Percentiles rank a stretch among this genome's conserved stretches.
Conservation (phyloP, 2,888 invertebrate genomes). For the Hydrotaea cyrtoneurina region DNA sequence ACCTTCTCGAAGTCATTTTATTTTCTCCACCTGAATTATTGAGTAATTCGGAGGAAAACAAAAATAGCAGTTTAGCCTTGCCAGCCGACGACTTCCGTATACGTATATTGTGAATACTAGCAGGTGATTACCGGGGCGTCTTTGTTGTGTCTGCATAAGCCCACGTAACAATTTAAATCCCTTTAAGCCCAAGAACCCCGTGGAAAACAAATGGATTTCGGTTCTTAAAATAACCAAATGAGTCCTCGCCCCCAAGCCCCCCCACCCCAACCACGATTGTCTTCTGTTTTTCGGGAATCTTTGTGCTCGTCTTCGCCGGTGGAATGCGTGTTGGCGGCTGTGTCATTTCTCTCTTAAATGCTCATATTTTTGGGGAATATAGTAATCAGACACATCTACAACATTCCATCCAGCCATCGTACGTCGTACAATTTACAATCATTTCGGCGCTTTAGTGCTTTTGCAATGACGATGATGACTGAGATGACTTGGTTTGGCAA, state of each 20-base stretch:
- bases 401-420: too few relatives aligned
- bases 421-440: not conserved
- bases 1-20: too few relatives aligned
- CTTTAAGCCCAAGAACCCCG: not conserved
- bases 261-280: too few relatives aligned
- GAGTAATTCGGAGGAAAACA: too few relatives aligned
- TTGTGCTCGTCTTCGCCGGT: not conserved
- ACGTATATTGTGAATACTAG: too few relatives aligned
- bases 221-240: constrained; percentile 26
- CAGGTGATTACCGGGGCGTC: constrained; percentile 6
- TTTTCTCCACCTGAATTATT: too few relatives aligned
- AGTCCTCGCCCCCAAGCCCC: not conserved
- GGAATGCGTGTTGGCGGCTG: not conserved
- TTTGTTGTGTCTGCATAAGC: not conserved
- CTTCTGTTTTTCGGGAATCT: not conserved
- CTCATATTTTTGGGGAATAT: not conserved
- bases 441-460: not conserved
- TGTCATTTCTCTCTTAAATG: not conserved
- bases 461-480: not conserved
- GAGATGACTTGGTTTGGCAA: constrained; percentile 18
- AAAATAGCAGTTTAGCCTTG: too few relatives aligned
- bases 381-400: not conserved
- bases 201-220: constrained; percentile 30
- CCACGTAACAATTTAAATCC: constrained; percentile 18
- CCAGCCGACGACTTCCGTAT: too few relatives aligned